phyloP scores from a whole-genome alignment of 2,797 vertebrate species.

The Centroberyx gerrardi region DNA sequence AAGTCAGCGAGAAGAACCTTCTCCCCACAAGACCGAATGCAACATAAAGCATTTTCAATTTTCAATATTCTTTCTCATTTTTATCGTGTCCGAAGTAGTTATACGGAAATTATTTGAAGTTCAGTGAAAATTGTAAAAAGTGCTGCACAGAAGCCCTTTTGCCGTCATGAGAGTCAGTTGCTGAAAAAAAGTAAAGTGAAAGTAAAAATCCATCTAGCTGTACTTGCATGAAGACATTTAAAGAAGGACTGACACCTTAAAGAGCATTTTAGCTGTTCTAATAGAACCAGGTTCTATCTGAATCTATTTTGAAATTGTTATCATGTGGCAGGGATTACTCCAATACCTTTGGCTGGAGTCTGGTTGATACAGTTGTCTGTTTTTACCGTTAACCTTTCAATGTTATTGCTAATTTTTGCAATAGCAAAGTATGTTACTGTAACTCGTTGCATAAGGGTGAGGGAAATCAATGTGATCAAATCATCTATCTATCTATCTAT shows the following conservation, averaged over 20 bases:
- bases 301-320: too few species aligned
- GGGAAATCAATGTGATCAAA: background rate
- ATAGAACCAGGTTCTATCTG: too few species aligned
- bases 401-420: background rate
- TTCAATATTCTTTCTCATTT: slow-evolving; percentile 29
- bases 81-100: slow-evolving; percentile 21
- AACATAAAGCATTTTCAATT: slow-evolving; percentile 32
- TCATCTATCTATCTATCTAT: slow-evolving; percentile 16
- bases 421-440: too few species aligned
- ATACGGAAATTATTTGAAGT: background rate
- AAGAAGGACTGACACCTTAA: background rate
- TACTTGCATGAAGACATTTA: slow-evolving; percentile 6
- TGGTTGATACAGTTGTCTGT: background rate
- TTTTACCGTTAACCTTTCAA: background rate
- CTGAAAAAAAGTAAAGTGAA: background rate
- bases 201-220: slow-evolving; percentile 8
- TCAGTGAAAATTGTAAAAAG: background rate
- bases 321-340: too few species aligned
- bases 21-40: slow-evolving; percentile 29
- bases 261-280: background rate
- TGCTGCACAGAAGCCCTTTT: background rate
- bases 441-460: too few species aligned
- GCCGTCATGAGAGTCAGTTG: background rate
- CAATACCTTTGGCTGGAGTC: background rate
- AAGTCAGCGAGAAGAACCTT: slow-evolving; percentile 51